A percentile compares a stretch with the other conserved stretches of the same genome.
These are phyloP conservation scores for Archocentrus centrarchus DNA, from an alignment of 2,113 vertebrate species.

Conservation along the genomic window DNA sequence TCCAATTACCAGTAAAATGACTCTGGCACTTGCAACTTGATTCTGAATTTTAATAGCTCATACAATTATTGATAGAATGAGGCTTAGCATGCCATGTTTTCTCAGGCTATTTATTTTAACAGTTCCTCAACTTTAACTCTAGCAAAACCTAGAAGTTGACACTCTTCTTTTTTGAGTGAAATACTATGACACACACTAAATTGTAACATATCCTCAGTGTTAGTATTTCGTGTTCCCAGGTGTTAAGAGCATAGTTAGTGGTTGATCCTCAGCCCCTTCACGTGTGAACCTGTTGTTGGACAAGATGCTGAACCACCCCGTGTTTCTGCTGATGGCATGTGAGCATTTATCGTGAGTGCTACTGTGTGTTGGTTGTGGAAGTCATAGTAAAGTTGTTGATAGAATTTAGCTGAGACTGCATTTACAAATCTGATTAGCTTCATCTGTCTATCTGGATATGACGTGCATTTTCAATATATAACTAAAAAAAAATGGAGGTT, in stretches of 20 bases:
- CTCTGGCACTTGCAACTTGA: constrained; percentile 6
- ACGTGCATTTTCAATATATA: neutral
- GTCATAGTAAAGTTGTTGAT: neutral
- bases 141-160: neutral
- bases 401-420: neutral
- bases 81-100: neutral
- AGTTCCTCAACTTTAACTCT: neutral
- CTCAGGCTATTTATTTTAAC: neutral
- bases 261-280: neutral
- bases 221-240: neutral
- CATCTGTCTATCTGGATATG: neutral
- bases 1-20: constrained; percentile 5
- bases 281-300: neutral
- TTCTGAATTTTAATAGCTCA: constrained; percentile 11
- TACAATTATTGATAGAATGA: constrained; percentile 9
- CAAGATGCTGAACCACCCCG: neutral
- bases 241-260: neutral
- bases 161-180: constrained; percentile 9
- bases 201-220: neutral
- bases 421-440: neutral
- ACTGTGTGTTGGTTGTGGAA: neutral
- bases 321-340: too few relatives aligned
- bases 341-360: neutral
- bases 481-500: neutral
- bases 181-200: neutral